Conservation (phyloP, 2,113 vertebrate genomes). For the Dasypus novemcinctus region DNA sequence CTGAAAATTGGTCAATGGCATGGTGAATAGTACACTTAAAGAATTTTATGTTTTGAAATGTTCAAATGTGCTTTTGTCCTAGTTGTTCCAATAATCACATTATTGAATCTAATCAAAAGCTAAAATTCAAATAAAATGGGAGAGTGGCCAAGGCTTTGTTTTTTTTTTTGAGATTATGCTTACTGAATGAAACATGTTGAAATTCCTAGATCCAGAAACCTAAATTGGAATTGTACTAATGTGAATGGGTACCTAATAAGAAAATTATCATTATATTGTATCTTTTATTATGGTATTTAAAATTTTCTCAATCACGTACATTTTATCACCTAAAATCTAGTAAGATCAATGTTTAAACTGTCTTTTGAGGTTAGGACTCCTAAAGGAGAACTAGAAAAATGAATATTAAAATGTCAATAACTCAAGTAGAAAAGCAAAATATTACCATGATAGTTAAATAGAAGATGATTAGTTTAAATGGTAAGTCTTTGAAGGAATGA, state of each 20-base stretch:
- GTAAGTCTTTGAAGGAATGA: conserved; percentile 20
- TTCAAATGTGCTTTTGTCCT: not conserved
- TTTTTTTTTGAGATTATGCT: not conserved
- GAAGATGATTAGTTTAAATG: conserved; percentile 46
- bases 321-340: not conserved
- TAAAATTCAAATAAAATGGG: not conserved
- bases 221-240: not conserved
- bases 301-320: not conserved
- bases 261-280: not conserved
- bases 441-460: not conserved
- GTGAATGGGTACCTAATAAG: not conserved
- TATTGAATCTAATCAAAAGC: not conserved
- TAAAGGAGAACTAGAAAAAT: not conserved
- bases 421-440: conserved; percentile 30
- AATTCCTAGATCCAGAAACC: not conserved
- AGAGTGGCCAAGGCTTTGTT: not conserved
- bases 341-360: not conserved
- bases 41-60: not conserved
- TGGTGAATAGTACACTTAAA: not conserved
- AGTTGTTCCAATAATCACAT: not conserved
- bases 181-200: not conserved
- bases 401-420: conserved; percentile 11
- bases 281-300: not conserved
- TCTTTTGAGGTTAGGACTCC: not conserved
- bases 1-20: not conserved